Evolutionary conservation across 2,888 invertebrate genomes (phyloP), one percentile per base, ranked within the genome.

Genomic region (Drosophila melanocephala): DNA sequence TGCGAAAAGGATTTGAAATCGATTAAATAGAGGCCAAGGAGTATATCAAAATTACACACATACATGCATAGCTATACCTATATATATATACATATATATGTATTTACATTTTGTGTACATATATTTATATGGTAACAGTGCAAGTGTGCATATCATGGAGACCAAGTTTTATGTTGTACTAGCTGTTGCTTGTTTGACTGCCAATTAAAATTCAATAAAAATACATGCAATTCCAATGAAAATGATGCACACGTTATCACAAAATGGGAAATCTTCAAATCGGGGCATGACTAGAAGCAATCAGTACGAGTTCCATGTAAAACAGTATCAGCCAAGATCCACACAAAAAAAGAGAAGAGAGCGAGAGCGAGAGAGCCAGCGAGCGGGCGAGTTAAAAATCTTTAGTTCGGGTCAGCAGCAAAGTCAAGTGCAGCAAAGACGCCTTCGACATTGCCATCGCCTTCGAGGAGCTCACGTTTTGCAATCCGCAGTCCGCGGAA

Each of bases 241-340:
- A 92, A 86, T 86, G 85, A 87, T 82, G 74, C 70, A 63, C 71
- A 33, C 76, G 14, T 84, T 90, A 87, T 87, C 87, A 76, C 75
- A 64, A 76, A 90, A 87, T 89, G 83, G 82, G 65, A 84, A 87
- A 89, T 83, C 92, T 76, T 58, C 81, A 77, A 89, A 91, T 92
- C 91, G 85, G 91, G 91, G 92, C 92, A 92, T 92, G 92, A 92
- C 92, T 92, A 87, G 91, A 79, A 92, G 91, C 92, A 92, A 92
- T 92, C 92, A 92, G 92, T 92, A 92, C 92, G 84, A 92, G 91
- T 92, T 92, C 92, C 92, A 87, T 92, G 92, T 92, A 92, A 92
- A 79, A 92, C 92, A 92, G 91, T 91, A 92, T 91, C 89, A 59
- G 68, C 63, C 63, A 71, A 71, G 75, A 78, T 75, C 82, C 81